Base-by-base conservation (phyloP, 2,113 vertebrate genomes). In the Chloebia gouldiae region DNA sequence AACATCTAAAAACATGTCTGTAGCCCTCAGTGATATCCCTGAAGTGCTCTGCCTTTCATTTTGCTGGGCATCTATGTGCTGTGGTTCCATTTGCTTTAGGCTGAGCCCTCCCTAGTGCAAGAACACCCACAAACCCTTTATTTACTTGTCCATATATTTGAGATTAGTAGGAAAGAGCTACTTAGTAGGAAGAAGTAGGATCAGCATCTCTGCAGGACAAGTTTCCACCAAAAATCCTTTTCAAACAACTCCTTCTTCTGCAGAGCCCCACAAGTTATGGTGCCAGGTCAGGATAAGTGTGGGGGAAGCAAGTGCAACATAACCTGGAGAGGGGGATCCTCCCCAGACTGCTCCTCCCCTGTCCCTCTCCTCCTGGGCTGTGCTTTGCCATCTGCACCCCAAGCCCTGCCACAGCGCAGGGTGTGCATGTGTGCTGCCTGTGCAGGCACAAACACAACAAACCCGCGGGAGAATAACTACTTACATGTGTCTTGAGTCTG, bases 371-470 rank as follows among this genome's bases (percentile, higher is more conserved):
- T n/a, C n/a, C n/a, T n/a, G n/a, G n/a, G 0, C 2, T 31, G 35
- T 1, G 1, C 70, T 73, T 6, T 56, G 37, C 42, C 66, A 64
- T 66, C 81, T 31, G 57, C 79, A 30, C 30, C 31, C 45, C 33
- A 12, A 13, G 35, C 22, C 76, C 65, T 59, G 70, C 75, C 71
- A 24, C 59, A 1, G 28, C 3, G 35, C 79, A 24, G 92, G 25
- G n/a, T 7, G 51, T 23, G 78, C 5, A 1, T 54, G 54, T 53
- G 75, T 6, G 49, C 79, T 84, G 51, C 86, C 42, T 42, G 81
- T 35, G 64, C 53, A 56, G 88, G 79, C 79, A 80, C 88, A 92
- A 92, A 75, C 92, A 88, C 75, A 61, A 30, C 89, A 59, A 93
- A 79, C 75, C 16, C 27, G 0, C 76, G 24, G 69, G 16, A 81